Evolutionary conservation across 2,888 invertebrate species (phyloP).

Genomic region (Apamea anceps): DNA sequence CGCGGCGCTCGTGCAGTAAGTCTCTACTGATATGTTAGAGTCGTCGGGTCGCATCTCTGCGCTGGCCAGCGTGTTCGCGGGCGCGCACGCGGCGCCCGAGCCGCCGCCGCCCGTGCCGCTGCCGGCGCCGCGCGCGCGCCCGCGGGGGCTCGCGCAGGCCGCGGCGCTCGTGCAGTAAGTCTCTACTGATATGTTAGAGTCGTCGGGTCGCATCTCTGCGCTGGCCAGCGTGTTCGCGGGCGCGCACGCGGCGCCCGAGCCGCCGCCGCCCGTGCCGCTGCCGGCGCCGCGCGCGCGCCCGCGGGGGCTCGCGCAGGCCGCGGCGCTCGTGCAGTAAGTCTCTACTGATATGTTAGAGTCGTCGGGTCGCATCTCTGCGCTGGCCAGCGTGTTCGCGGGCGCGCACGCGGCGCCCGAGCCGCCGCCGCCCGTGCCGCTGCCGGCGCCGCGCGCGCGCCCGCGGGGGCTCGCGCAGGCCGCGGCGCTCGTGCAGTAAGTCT

Average conservation of each 20-base stretch:
- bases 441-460: constrained; percentile 90
- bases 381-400: constrained; percentile 95
- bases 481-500: too few relatives aligned
- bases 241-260: constrained; percentile 90
- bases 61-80: constrained; percentile 95
- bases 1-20: constrained; percentile 92
- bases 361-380: constrained; percentile 96
- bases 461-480: constrained; percentile 93
- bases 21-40: too few relatives aligned
- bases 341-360: constrained; percentile 99
- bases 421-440: constrained; percentile 92
- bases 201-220: constrained; percentile 97
- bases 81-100: constrained; percentile 90
- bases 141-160: constrained; percentile 92
- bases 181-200: constrained; percentile 98
- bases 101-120: constrained; percentile 92
- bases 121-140: constrained; percentile 92
- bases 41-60: constrained; percentile 98
- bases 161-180: constrained; percentile 92
- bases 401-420: constrained; percentile 90
- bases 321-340: constrained; percentile 92
- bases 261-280: constrained; percentile 92
- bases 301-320: constrained; percentile 92
- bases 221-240: constrained; percentile 95
- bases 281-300: constrained; percentile 92